A percentile compares a stretch with the other conserved stretches of the same genome.
Evolutionary conservation across 2,888 invertebrate genomes (phyloP).

Genomic region (Troides helena): DNA sequence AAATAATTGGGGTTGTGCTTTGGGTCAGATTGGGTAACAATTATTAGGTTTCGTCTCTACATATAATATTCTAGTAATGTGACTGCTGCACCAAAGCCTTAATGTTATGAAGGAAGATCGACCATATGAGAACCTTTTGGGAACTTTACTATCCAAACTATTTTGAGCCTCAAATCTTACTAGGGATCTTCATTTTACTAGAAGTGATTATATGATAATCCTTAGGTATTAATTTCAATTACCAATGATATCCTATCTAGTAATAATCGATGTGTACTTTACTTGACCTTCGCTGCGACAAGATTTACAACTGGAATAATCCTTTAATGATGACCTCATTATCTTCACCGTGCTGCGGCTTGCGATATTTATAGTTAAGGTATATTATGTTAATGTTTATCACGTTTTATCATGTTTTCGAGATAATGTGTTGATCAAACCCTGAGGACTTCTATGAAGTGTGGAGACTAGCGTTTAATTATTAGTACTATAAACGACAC

Average conservation of each 20-base stretch:
- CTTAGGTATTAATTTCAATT: constrained; percentile 7
- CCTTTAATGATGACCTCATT: constrained; percentile 19
- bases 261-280: constrained; percentile 8
- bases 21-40: no score
- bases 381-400: constrained; percentile 1
- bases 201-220: neutral
- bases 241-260: constrained; percentile 16
- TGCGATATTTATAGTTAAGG: constrained; percentile 11
- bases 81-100: no score
- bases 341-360: constrained; percentile 21
- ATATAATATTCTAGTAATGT: no score
- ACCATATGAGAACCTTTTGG: no score
- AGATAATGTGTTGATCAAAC: neutral
- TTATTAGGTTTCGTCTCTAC: no score
- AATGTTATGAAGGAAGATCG: no score
- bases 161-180: no score
- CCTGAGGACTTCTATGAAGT: neutral
- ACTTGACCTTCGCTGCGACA: constrained; percentile 21
- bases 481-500: neutral
- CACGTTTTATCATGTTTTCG: neutral
- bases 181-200: neutral
- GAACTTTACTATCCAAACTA: no score
- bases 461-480: neutral
- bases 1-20: no score
- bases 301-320: constrained; percentile 30